phyloP scores from a whole-genome alignment of 2,888 invertebrate genomes.

The Troglohyphantes excavatus region DNA sequence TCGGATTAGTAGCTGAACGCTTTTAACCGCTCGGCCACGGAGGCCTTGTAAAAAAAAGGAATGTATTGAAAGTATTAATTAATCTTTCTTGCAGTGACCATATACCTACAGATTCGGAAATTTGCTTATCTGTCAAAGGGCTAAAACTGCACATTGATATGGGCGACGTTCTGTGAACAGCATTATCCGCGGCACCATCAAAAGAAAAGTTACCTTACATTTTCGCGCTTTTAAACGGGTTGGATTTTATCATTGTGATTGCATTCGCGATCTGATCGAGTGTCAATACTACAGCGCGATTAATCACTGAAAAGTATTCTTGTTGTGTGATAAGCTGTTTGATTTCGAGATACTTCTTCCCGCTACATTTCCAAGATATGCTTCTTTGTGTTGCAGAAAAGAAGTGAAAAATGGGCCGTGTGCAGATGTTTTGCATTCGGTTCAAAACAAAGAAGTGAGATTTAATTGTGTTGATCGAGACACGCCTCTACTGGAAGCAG shows the following conservation, averaged over 20 bases:
- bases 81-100: no score
- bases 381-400: not conserved
- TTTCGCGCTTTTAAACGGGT: not conserved
- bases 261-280: not conserved
- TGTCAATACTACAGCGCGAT: slow-evolving; percentile 4
- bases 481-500: no score
- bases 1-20: no score
- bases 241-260: slow-evolving; percentile 1
- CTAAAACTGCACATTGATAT: no score
- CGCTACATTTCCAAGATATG: slow-evolving; percentile 19
- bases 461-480: not conserved
- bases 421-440: slow-evolving; percentile 24
- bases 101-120: no score
- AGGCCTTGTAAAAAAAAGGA: no score
- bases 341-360: slow-evolving; percentile 15
- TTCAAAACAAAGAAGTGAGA: slow-evolving; percentile 12
- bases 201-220: no score
- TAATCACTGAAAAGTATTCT: not conserved
- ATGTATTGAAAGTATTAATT: no score
- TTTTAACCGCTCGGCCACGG: no score
- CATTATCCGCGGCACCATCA: no score
- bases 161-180: no score
- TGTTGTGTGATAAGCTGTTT: slow-evolving; percentile 16
- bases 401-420: slow-evolving; percentile 41
- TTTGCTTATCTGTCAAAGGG: no score